Conservation (phyloP, 2,797 vertebrate genomes). For the Gymnodraco acuticeps region DNA sequence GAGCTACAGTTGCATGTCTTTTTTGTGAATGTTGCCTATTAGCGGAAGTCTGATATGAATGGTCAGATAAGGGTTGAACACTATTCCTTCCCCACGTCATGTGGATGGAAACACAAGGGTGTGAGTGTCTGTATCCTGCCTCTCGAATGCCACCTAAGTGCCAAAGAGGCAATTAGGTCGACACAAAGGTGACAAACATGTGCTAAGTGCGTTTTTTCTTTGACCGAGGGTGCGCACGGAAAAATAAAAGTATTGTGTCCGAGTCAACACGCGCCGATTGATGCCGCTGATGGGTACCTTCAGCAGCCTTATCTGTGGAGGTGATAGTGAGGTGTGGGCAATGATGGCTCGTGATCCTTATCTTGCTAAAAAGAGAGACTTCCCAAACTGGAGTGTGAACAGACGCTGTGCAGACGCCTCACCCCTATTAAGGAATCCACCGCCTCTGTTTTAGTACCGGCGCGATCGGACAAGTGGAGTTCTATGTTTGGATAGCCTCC, state of each 20-base stretch:
- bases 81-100: neutral
- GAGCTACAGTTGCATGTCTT: conserved; percentile 1
- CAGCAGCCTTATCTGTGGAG: conserved; percentile 51
- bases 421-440: conserved; percentile 65
- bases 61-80: neutral
- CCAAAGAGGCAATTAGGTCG: conserved; percentile 59
- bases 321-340: conserved; percentile 66
- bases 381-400: conserved; percentile 63
- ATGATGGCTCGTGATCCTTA: conserved; percentile 61
- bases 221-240: conserved; percentile 27
- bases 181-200: conserved; percentile 52
- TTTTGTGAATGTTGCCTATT: conserved; percentile 1
- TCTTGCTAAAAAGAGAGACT: conserved; percentile 58
- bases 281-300: conserved; percentile 36
- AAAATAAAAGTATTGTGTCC: conserved; percentile 37
- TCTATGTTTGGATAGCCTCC: conserved; percentile 65
- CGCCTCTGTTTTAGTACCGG: conserved; percentile 29
- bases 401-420: conserved; percentile 57
- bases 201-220: conserved; percentile 48
- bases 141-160: conserved; percentile 58
- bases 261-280: conserved; percentile 24
- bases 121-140: conserved; percentile 19
- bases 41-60: neutral
- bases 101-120: conserved; percentile 1
- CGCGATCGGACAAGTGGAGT: conserved; percentile 37